Evolutionary conservation across 2,888 invertebrate genomes (phyloP).

Genomic region (Harpalus rufipes): DNA sequence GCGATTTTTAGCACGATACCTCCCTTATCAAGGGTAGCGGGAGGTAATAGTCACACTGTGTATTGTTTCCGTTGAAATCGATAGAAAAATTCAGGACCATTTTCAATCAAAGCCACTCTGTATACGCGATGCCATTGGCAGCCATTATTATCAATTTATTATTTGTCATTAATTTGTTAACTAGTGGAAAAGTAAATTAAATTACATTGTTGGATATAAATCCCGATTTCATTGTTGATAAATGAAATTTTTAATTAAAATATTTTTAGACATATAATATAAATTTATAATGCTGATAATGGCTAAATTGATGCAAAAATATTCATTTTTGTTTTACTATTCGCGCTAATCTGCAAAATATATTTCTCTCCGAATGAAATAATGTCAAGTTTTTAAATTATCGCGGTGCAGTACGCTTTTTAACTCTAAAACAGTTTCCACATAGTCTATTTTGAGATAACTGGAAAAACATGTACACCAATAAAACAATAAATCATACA

Average conservation of each 20-base stretch:
- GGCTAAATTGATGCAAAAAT: slow-evolving; percentile 2
- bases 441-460: slow-evolving; percentile 16
- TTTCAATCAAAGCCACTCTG: too few species aligned
- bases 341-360: slow-evolving; percentile 2
- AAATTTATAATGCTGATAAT: not conserved
- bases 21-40: too few species aligned
- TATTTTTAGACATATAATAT: slow-evolving; percentile 4
- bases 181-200: not conserved
- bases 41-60: too few species aligned
- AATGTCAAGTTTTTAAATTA: not conserved
- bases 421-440: slow-evolving; percentile 1
- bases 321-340: not conserved
- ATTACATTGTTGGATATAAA: not conserved
- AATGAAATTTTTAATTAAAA: not conserved
- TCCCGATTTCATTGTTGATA: not conserved
- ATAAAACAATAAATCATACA: slow-evolving; percentile 41
- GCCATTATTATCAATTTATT: too few species aligned
- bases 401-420: slow-evolving; percentile 3
- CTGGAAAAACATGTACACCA: slow-evolving; percentile 45
- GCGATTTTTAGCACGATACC: too few species aligned
- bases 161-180: not conserved
- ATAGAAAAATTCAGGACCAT: too few species aligned
- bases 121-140: too few species aligned
- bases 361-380: not conserved
- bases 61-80: too few species aligned